A percentile compares a stretch with the other conserved stretches of the same genome.
These are phyloP conservation scores for Dendroctonus valens DNA, from an alignment of 1,140 invertebrate species.

Conservation along the genomic window DNA sequence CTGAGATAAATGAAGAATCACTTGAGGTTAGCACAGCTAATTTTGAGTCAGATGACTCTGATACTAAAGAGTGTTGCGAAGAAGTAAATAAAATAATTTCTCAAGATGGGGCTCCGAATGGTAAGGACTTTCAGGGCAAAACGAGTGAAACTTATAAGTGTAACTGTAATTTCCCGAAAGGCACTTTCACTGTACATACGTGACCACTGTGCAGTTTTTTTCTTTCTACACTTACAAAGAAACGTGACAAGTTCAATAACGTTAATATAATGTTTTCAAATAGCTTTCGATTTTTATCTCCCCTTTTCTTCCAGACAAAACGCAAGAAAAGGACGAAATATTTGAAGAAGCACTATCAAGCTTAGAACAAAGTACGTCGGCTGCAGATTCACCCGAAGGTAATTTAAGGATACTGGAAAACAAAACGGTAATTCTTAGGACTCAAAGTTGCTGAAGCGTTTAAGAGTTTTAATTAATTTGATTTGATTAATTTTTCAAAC, in stretches of 20 bases:
- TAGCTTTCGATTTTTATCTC: no score
- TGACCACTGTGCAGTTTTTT: no score
- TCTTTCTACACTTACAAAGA: no score
- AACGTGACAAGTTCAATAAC: no score
- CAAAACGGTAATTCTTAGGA: background rate
- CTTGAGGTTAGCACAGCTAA: background rate
- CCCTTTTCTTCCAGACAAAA: no score
- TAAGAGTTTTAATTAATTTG: no score
- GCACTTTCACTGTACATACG: background rate
- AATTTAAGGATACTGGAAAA: background rate
- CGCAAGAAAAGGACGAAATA: background rate
- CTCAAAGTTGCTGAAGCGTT: no score
- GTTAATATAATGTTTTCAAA: no score
- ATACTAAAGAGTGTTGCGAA: conserved; percentile 7
- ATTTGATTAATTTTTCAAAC: no score
- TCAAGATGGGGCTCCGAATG: background rate
- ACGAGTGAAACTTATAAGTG: conserved; percentile 1
- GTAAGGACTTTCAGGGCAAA: background rate
- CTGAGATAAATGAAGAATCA: background rate
- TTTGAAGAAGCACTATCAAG: no score
- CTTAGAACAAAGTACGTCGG: background rate
- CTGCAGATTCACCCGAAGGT: background rate
- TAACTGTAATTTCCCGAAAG: no score
- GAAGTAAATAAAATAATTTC: conserved; percentile 12
- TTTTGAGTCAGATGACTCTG: conserved; percentile 2